Conservation (phyloP, 2,113 vertebrate genomes). For the Catharus bicknelli region DNA sequence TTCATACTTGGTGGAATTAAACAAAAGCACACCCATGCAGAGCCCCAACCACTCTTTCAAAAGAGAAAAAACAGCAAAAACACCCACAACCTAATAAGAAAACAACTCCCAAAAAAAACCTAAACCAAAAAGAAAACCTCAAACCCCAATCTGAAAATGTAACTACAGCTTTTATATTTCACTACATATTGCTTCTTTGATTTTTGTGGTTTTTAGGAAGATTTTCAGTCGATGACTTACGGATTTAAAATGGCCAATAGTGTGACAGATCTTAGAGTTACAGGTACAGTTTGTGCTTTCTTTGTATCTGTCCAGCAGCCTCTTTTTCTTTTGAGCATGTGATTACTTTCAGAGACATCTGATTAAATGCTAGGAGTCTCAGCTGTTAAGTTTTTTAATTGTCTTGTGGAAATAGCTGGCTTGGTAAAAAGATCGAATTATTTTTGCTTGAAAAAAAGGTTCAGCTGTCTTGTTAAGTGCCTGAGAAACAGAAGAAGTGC, state of each 20-base stretch:
- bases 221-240: conserved; percentile 99
- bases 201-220: conserved; percentile 81
- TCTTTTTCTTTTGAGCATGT: neutral
- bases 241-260: conserved; percentile 99
- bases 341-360: neutral
- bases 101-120: neutral
- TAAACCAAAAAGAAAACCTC: neutral
- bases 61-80: neutral
- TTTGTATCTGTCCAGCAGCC: neutral
- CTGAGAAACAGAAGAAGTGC: neutral
- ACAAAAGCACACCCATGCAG: neutral
- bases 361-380: neutral
- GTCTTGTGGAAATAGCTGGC: neutral
- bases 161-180: neutral
- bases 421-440: neutral
- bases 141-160: neutral
- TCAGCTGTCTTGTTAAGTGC: neutral
- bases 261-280: conserved; percentile 96
- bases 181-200: neutral
- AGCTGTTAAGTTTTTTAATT: neutral
- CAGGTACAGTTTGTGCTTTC: conserved; percentile 78
- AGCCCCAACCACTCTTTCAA: neutral
- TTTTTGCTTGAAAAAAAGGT: neutral
- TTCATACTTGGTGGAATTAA: neutral
- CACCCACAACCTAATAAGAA: neutral